These are phyloP conservation scores for Drosophila villosipedis DNA, from an alignment of 2,888 invertebrate species.

Conservation along the genomic window DNA sequence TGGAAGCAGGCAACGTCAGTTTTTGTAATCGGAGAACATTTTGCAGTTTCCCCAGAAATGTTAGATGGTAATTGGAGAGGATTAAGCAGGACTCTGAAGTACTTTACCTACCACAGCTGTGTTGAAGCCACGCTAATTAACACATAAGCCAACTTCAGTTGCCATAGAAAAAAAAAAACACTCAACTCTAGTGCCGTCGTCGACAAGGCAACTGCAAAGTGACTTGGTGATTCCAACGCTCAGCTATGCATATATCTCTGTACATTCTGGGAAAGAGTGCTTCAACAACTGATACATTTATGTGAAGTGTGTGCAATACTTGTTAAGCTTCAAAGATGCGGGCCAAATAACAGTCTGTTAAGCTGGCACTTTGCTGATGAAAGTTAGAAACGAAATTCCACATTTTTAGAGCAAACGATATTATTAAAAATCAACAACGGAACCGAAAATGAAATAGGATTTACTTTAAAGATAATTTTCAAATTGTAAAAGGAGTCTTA, in stretches of 20 bases:
- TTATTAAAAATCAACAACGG: background rate
- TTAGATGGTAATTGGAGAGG: conserved; percentile 53
- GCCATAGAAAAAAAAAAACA: conserved; percentile 36
- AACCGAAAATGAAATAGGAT: background rate
- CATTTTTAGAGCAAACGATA: background rate
- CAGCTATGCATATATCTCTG: background rate
- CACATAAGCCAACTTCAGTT: conserved; percentile 28
- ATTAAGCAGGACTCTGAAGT: conserved; percentile 39
- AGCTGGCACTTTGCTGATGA: background rate
- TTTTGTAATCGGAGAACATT: conserved; percentile 9
- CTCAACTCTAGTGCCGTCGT: background rate
- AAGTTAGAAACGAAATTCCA: background rate
- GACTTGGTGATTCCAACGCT: background rate
- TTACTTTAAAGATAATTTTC: background rate
- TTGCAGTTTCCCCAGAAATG: conserved; percentile 25
- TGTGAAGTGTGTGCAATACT: background rate
- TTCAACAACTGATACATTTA: background rate
- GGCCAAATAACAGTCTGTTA: background rate
- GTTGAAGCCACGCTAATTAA: conserved; percentile 35
- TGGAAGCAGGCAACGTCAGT: conserved; percentile 4
- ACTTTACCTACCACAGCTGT: background rate
- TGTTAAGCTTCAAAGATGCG: background rate
- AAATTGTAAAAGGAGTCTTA: background rate
- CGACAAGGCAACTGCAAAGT: background rate
- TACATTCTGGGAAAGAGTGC: background rate